phyloP scores from a whole-genome alignment of 2,888 invertebrate genomes.

The Gortyna flavago region DNA sequence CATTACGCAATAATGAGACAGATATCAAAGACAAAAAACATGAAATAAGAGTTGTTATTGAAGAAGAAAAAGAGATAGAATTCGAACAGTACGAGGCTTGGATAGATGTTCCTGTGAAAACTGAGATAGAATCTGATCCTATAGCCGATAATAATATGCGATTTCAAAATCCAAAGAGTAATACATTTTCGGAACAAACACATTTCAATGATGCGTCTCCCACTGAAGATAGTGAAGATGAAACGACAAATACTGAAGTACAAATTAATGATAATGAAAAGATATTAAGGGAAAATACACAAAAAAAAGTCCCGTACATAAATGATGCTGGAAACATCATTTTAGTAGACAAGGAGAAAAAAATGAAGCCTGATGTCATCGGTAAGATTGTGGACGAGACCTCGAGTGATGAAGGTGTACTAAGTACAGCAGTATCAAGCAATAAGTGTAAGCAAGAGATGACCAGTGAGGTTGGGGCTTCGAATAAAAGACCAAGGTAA shows the following conservation, averaged over 20 bases:
- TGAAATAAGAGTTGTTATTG: neutral
- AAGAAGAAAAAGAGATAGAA: neutral
- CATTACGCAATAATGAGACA: neutral
- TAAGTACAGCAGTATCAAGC: neutral
- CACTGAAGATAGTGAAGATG: neutral
- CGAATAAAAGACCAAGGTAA: constrained; percentile 8
- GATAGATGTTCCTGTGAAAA: constrained; percentile 33
- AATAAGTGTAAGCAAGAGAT: neutral
- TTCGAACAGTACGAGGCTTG: constrained; percentile 24
- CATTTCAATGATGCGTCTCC: neutral
- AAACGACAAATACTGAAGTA: neutral
- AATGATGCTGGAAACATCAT: constrained; percentile 7
- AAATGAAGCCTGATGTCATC: neutral
- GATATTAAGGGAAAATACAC: neutral
- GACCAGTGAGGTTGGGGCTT: neutral
- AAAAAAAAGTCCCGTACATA: neutral
- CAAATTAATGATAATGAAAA: neutral
- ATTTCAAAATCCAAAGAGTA: constrained; percentile 1
- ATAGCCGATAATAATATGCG: constrained; percentile 20
- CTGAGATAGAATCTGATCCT: constrained; percentile 29
- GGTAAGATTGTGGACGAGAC: neutral
- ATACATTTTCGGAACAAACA: neutral
- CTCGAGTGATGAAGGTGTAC: neutral
- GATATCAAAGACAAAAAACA: neutral
- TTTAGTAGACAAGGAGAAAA: constrained; percentile 10